Conservation (phyloP, 2,888 invertebrate species). For the Drosophila niveifrons region DNA sequence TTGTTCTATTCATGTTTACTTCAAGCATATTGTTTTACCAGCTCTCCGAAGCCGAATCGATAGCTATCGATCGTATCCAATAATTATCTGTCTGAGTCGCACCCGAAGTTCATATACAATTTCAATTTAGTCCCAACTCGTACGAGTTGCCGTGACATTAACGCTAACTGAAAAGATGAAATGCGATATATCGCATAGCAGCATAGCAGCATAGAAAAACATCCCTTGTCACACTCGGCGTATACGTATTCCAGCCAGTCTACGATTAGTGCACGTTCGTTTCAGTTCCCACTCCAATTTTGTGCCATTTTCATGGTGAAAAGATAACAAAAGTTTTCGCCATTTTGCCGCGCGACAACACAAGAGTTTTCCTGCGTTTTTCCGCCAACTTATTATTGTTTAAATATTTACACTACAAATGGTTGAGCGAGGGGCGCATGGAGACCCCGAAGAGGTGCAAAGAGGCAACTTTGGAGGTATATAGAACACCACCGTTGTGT, state of each 20-base stretch:
- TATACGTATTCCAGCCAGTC: conserved; percentile 38
- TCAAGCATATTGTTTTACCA: not conserved
- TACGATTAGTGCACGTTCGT: conserved; percentile 63
- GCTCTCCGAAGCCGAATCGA: not conserved
- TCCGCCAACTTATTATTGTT: conserved; percentile 81
- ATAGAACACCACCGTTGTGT: conserved; percentile 6
- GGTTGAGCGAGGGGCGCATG: conserved; percentile 9
- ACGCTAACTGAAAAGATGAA: conserved; percentile 80
- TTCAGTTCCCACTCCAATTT: conserved; percentile 47
- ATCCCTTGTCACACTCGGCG: conserved; percentile 37
- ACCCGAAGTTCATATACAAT: conserved; percentile 4
- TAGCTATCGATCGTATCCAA: conserved; percentile 4
- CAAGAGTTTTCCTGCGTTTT: conserved; percentile 74
- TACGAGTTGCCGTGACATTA: conserved; percentile 65
- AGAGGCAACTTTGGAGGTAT: not conserved
- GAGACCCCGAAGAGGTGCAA: too few relatives aligned
- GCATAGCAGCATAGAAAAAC: conserved; percentile 38
- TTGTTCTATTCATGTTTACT: not conserved
- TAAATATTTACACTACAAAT: conserved; percentile 77
- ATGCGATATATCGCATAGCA: conserved; percentile 61
- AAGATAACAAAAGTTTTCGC: conserved; percentile 77
- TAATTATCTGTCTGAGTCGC: conserved; percentile 3
- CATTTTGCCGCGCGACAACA: conserved; percentile 53
- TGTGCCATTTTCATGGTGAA: conserved; percentile 74
- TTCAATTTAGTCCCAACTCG: conserved; percentile 35